A percentile compares a stretch with the other conserved stretches of the same genome.
phyloP scores from a whole-genome alignment of 2,888 invertebrate genomes.

The Drosophila falleni region DNA sequence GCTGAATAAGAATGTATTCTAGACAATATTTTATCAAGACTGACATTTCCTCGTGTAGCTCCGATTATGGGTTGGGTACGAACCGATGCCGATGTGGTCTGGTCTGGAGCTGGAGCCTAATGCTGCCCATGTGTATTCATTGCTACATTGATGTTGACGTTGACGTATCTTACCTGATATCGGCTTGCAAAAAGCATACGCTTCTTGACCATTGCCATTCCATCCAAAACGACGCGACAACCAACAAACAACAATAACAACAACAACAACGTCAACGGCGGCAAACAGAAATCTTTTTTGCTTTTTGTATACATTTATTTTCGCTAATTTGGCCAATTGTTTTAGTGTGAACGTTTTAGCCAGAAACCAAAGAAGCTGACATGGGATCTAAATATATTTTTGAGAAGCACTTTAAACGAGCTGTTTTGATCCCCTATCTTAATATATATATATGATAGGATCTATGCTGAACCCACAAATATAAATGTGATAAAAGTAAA shows the following conservation, averaged over 20 bases:
- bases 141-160: conserved; percentile 45
- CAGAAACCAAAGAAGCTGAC: conserved; percentile 10
- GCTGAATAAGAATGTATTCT: conserved; percentile 57
- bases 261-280: background rate
- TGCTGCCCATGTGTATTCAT: conserved; percentile 62
- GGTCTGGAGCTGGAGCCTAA: conserved; percentile 30
- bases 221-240: conserved; percentile 23
- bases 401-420: conserved; percentile 10
- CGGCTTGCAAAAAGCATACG: conserved; percentile 61
- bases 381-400: conserved; percentile 13
- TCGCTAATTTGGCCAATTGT: conserved; percentile 32
- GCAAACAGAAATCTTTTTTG: conserved; percentile 12
- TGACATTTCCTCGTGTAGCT: conserved; percentile 69
- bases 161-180: conserved; percentile 43
- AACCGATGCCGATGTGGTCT: conserved; percentile 34
- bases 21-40: conserved; percentile 70
- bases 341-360: conserved; percentile 23
- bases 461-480: conserved; percentile 9
- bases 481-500: background rate
- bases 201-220: conserved; percentile 42
- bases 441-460: background rate
- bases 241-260: background rate
- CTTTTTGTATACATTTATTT: conserved; percentile 30
- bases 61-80: conserved; percentile 56
- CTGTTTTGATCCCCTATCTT: conserved; percentile 12